A percentile compares a stretch with the other conserved stretches of the same genome.
Evolutionary conservation across 2,797 vertebrate species (phyloP).

Genomic region (Malurus splendens): DNA sequence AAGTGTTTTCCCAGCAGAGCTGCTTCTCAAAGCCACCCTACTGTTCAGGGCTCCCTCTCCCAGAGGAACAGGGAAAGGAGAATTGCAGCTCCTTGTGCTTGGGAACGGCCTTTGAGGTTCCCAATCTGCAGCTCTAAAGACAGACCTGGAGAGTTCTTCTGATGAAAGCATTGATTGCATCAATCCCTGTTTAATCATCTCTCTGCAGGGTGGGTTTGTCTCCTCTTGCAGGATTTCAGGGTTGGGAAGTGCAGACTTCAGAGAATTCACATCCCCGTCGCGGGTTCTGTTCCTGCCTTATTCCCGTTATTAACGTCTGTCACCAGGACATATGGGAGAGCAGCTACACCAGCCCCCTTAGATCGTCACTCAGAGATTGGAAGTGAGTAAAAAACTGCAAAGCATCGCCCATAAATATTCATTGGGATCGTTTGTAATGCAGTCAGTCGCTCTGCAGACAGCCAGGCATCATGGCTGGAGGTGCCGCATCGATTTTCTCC

Average conservation of each 20-base stretch:
- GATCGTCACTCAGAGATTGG: constrained; percentile 33
- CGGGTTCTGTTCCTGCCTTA: neutral
- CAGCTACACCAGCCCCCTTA: constrained; percentile 3
- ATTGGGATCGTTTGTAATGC: neutral
- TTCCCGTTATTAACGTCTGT: neutral
- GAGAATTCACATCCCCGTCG: neutral
- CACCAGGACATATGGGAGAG: constrained; percentile 31
- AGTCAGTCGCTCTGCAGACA: neutral
- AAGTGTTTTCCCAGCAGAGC: neutral
- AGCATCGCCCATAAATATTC: constrained; percentile 38
- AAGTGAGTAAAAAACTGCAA: constrained; percentile 40
- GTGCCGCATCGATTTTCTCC: constrained; percentile 31
- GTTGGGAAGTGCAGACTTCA: neutral
- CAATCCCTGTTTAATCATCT: neutral
- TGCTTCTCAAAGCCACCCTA: neutral
- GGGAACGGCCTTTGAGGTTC: neutral
- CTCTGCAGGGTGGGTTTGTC: neutral
- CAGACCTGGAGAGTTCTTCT: neutral
- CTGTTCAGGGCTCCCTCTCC: neutral
- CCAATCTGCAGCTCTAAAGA: neutral
- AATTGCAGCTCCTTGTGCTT: neutral
- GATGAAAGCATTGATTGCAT: neutral
- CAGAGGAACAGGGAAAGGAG: neutral
- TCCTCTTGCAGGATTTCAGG: neutral
- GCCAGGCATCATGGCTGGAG: constrained; percentile 17